A percentile compares a stretch with the other conserved stretches of the same genome.
phyloP scores from a whole-genome alignment of 2,797 vertebrate genomes.

The Synaphobranchus kaupii region DNA sequence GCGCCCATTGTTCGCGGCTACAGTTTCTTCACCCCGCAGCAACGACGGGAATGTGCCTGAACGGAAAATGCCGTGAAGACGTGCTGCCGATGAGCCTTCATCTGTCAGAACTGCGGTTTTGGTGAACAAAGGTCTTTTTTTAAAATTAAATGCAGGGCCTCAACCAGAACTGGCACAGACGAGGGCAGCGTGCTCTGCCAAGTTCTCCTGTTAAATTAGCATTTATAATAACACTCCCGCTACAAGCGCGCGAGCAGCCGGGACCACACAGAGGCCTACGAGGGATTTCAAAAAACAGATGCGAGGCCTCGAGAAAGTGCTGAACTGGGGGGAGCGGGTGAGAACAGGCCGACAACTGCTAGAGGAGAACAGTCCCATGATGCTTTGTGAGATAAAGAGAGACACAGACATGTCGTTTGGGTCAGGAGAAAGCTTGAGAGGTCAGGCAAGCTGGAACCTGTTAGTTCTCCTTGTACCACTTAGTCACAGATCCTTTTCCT shows the following conservation, averaged over 20 bases:
- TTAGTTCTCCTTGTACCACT: conserved; percentile 1
- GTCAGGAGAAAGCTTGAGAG: neutral
- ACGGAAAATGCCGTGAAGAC: neutral
- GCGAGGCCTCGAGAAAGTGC: neutral
- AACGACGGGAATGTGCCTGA: neutral
- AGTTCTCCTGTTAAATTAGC: neutral
- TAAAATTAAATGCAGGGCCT: neutral
- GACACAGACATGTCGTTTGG: neutral
- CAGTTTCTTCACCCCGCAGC: neutral
- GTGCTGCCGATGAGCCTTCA: neutral
- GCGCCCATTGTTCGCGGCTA: neutral
- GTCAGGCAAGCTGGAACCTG: neutral
- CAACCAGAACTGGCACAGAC: neutral
- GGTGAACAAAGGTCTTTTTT: neutral
- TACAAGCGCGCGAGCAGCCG: neutral
- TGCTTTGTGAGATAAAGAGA: conserved; percentile 10
- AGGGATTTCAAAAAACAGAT: neutral
- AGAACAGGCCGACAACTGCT: neutral
- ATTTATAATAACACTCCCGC: neutral
- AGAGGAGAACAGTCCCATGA: neutral
- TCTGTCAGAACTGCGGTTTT: neutral
- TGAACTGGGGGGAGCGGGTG: neutral
- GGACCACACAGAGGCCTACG: neutral
- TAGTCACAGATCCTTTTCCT: neutral
- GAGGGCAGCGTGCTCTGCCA: neutral